Base-by-base conservation (phyloP, 2,797 vertebrate genomes). In the Cichlasoma orientale region DNA sequence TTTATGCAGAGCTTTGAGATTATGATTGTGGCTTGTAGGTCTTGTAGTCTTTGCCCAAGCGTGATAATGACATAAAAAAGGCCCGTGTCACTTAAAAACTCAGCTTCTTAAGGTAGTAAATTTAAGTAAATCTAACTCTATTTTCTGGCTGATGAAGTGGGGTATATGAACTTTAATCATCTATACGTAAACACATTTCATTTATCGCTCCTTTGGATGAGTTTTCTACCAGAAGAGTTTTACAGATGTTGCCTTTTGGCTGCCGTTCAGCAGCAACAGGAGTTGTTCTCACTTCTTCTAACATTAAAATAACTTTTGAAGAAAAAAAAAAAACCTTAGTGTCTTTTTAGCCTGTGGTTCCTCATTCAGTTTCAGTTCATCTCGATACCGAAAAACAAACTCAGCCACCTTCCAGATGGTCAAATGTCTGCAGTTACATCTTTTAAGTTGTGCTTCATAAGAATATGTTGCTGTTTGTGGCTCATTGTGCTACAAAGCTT, bases 301-400 rank as follows among this genome's bases (percentile, higher is more conserved):
- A 14, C 10, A 10, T 68, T 50, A 68, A 68, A 68, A 68, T 68
- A 68, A 50, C 44, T 68, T 50, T 18, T 50, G 10, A 68, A 68
- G 18, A 50, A 50, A n/a, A 29, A 31, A 41, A 14, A 47, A 66
- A 68, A 50, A 25, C 3, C 41, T 29, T 25, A 3, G 63, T 4
- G 23, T 57, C n/a, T 38, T 75, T 74, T 27, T 13, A 9, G 27
- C 52, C 5, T 4, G 23, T 6, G 2, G 8, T 88, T 89, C 75
- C 76, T 58, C 53, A 79, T 82, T 68, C 9, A 73, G 75, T 93
- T 92, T 93, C 90, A 90, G 69, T 92, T 93, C 77, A 44, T 57
- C 12, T 55, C 6, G 41, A 44, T 63, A 10, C 21, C 36, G 21
- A 27, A 66, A 79, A 89, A 74, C 79, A 66, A 56, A 21, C 2